A percentile compares a stretch with the other conserved stretches of the same genome.
Evolutionary conservation across 2,113 vertebrate genomes (phyloP).

Genomic region (Epinephelus lanceolatus): DNA sequence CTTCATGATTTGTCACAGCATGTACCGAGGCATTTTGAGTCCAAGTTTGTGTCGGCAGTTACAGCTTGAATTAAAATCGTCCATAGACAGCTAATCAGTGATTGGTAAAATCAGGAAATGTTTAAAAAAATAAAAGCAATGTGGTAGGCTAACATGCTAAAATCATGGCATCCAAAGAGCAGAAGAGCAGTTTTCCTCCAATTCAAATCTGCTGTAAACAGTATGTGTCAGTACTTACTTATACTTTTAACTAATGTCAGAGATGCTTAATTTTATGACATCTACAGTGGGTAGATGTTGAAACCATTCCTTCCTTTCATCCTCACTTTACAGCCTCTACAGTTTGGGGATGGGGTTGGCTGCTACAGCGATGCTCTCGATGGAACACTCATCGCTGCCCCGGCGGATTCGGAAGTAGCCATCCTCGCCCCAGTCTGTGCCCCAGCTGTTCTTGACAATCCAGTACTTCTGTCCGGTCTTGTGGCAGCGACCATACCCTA

Average conservation of each 20-base stretch:
- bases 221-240: neutral
- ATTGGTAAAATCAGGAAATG: neutral
- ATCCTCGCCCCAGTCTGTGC: slow-evolving; percentile 89
- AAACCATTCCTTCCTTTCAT: neutral
- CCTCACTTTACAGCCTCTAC: slow-evolving; percentile 66
- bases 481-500: slow-evolving; percentile 91
- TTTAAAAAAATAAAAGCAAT: neutral
- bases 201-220: neutral
- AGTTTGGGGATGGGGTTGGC: slow-evolving; percentile 89
- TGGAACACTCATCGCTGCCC: slow-evolving; percentile 91
- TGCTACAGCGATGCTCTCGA: slow-evolving; percentile 93
- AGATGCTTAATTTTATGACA: neutral
- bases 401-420: slow-evolving; percentile 96
- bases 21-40: neutral
- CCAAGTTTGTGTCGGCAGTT: slow-evolving; percentile 24
- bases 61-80: slow-evolving; percentile 21
- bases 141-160: neutral
- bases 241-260: neutral
- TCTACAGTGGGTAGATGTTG: neutral
- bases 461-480: slow-evolving; percentile 90
- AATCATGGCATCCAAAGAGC: neutral
- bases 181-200: neutral
- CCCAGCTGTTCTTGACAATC: slow-evolving; percentile 99
- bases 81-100: neutral
- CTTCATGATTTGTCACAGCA: neutral